Evolutionary conservation across 1,140 invertebrate genomes (phyloP), one percentile per base, ranked within the genome.

Genomic region (Pogonus chalceus): DNA sequence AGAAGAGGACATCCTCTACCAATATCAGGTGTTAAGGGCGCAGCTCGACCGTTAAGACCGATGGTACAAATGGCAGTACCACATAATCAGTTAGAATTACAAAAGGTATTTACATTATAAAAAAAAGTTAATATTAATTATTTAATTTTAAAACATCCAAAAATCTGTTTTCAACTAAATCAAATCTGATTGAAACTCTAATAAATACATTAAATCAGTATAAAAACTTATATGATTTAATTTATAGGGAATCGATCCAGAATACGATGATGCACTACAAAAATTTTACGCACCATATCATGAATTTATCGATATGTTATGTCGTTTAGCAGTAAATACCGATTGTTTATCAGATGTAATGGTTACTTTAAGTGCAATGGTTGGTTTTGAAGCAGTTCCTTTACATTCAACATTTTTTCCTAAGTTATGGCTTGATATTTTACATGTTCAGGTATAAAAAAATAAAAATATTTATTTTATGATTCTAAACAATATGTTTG

Each of bases 1-100:
- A 69, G 80, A 31, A 72, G 81, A 54, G 77, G 70, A 57, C 62
- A 68, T 56, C 54, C 62, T 16, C 35, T 64, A 20, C 78, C 79
- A n/a, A 72, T 75, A 1, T 68, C 79, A 2, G 67, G 75, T 1
- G 74, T 76, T 2, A 84, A 85, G 69, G 76, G 76, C 58, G 68
- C 73, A 1, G 70, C 74, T 9, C 72, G 86, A 51, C 83, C 88
- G 12, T 79, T 86, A 0, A 69, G 88, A 35, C 88, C 90, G 0
- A 88, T 90, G 81, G 84, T 92, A 10, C 88, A 92, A 69, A 92
- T 93, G 88, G 83, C 86, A 35, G 82, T 92, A 14, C 85, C 87
- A 9, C 79, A 85, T 54, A 83, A 79, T 59, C 81, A 87, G 62
- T 62, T 90, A 53, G 84, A 86, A 71, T 74, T 82, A 56, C 69